phyloP scores from a whole-genome alignment of 1,140 invertebrate genomes.

The Helicoverpa armigera region DNA sequence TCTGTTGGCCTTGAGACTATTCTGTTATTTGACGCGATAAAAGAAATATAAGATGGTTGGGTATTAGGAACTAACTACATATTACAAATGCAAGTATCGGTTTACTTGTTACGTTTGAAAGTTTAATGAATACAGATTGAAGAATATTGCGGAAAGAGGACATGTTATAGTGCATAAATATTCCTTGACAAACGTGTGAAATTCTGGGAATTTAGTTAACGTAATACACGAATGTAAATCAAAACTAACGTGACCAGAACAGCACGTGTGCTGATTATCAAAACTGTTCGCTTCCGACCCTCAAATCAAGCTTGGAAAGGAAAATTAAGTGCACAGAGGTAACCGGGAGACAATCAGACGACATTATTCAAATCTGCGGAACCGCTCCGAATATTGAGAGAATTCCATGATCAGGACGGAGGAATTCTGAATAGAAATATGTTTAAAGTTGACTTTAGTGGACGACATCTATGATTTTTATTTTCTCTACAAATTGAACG shows the following conservation, averaged over 20 bases:
- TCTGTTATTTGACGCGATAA: too few species aligned
- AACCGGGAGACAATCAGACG: constrained; percentile 20
- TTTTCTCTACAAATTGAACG: background rate
- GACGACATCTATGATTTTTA: background rate
- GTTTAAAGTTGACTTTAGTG: too few species aligned
- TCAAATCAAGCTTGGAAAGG: background rate
- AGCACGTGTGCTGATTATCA: constrained; percentile 34
- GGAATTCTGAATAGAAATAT: too few species aligned
- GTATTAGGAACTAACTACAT: too few species aligned
- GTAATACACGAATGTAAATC: background rate
- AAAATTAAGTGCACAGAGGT: constrained; percentile 33
- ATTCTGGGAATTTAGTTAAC: background rate
- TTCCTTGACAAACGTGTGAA: background rate
- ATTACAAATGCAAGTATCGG: too few species aligned
- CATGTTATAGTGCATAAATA: background rate
- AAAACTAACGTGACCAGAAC: constrained; percentile 6
- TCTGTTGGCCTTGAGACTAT: background rate
- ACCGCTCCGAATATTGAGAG: constrained; percentile 7
- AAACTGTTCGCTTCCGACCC: constrained; percentile 27
- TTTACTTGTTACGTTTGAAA: too few species aligned
- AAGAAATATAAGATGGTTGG: too few species aligned
- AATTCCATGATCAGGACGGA: background rate
- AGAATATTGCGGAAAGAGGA: too few species aligned
- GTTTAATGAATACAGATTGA: too few species aligned
- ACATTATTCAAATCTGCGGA: constrained; percentile 37